A percentile compares a stretch with the other conserved stretches of the same genome.
Evolutionary conservation across 1,140 invertebrate genomes (phyloP).

Genomic region (Drosophila repleta): DNA sequence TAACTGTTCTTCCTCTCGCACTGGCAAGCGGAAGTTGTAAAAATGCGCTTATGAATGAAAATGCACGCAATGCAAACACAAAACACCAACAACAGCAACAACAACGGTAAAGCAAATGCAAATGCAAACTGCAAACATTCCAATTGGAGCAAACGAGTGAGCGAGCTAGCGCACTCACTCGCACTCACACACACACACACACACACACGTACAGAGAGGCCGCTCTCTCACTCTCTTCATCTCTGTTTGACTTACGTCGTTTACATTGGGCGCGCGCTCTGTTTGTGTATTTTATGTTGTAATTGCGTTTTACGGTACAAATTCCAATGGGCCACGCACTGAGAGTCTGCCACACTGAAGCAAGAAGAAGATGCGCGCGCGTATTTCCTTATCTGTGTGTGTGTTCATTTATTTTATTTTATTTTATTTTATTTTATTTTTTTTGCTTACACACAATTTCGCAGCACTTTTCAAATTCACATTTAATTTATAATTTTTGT

Average conservation of each 20-base stretch:
- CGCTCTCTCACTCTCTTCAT: neutral
- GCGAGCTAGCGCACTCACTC: slow-evolving; percentile 2
- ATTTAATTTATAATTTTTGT: slow-evolving; percentile 1
- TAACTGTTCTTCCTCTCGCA: slow-evolving; percentile 2
- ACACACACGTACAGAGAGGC: neutral
- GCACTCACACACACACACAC: neutral
- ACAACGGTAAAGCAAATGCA: slow-evolving; percentile 36
- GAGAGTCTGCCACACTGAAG: slow-evolving; percentile 23
- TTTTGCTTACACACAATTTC: slow-evolving; percentile 43
- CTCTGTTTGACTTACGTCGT: slow-evolving; percentile 31
- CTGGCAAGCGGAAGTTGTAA: slow-evolving; percentile 32
- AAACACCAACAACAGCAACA: slow-evolving; percentile 13
- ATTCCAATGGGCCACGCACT: slow-evolving; percentile 77
- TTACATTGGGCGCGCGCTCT: slow-evolving; percentile 41
- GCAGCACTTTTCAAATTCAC: slow-evolving; percentile 19
- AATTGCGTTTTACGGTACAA: slow-evolving; percentile 79
- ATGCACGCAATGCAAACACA: slow-evolving; percentile 42
- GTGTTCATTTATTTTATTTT: slow-evolving; percentile 29
- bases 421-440: slow-evolving; percentile 30
- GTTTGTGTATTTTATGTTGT: slow-evolving; percentile 74
- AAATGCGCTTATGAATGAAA: slow-evolving; percentile 79
- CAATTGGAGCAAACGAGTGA: slow-evolving; percentile 25
- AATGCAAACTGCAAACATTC: slow-evolving; percentile 45
- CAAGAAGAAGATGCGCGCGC: slow-evolving; percentile 65
- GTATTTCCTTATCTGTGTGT: slow-evolving; percentile 57